Evolutionary conservation across 2,888 invertebrate species (phyloP), one percentile per base, ranked within the genome.

Genomic region (Aleiodes leptofemur): DNA sequence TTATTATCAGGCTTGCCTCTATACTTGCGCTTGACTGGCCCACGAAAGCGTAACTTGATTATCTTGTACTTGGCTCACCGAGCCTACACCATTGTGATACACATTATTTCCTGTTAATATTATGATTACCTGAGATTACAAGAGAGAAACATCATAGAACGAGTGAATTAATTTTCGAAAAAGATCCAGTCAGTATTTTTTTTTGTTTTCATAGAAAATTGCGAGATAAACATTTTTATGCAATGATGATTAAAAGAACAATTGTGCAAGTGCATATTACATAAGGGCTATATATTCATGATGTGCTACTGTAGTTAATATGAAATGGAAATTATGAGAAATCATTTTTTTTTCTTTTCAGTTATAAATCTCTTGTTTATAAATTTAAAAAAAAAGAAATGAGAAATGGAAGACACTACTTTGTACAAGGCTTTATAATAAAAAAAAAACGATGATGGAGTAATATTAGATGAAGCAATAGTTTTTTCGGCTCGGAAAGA

Each of bases 341-440:
- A 16, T 31, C 14, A 31, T 16, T 57, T 56, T 31, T n/a, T 59
- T 14, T 34, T 59, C 34, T 34, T 34, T 14, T 38, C 34, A 14
- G 13, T 64, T 13, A 68, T 66, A 38, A 72, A 74, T 76, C 31
- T 57, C 23, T 56, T 69, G 56, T 64, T 64, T 38, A 56, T 34
- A 29, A 74, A 70, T 59, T 53, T 64, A 69, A 59, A 72, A 55
- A 56, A 66, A 70, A 69, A 51, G n/a, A 57, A 29, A 23, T 69
- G 57, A 73, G 23, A 77, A 68, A 31, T n/a, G 73, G 31, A 75
- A 76, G 64, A 76, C 51, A 74, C 64, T 69, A 78, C 71, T 77
- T 79, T 79, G 77, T 79, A 79, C 74, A 68, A 74, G 77, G 77
- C 77, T 79, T 79, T 77, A 64, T 77, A 77, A 79, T 79, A 79